Conservation (phyloP, 1,140 invertebrate genomes). For the Zaprionus ghesquierei region DNA sequence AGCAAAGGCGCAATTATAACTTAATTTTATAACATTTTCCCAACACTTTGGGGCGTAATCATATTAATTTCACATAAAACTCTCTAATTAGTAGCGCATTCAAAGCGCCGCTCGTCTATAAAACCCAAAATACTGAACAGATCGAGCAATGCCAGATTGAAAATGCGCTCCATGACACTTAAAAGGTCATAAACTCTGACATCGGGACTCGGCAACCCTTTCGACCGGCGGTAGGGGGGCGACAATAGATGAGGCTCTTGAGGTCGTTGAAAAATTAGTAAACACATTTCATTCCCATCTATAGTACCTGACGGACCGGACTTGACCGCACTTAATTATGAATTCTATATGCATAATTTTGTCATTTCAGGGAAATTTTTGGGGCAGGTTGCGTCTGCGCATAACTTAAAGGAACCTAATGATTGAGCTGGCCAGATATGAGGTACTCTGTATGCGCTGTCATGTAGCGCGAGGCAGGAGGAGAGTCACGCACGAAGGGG, state of each 20-base stretch:
- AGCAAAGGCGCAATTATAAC: slow-evolving; percentile 55
- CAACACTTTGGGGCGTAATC: slow-evolving; percentile 49
- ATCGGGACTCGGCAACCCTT: slow-evolving; percentile 23
- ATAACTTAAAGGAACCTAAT: slow-evolving; percentile 41
- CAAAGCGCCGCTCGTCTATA: slow-evolving; percentile 58
- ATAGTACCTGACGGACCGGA: slow-evolving; percentile 27
- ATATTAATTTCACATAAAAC: slow-evolving; percentile 74
- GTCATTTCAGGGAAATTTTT: slow-evolving; percentile 63
- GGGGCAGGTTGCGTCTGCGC: slow-evolving; percentile 72
- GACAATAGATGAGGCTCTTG: neutral
- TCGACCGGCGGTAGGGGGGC: neutral
- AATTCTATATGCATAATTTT: slow-evolving; percentile 71
- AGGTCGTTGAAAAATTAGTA: slow-evolving; percentile 55
- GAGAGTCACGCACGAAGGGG: neutral
- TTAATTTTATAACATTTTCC: slow-evolving; percentile 54
- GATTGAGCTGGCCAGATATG: slow-evolving; percentile 7
- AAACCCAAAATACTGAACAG: slow-evolving; percentile 19
- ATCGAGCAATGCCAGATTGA: slow-evolving; percentile 48
- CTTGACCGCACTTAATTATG: slow-evolving; percentile 55
- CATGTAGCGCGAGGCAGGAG: slow-evolving; percentile 33
- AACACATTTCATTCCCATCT: slow-evolving; percentile 61
- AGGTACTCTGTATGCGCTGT: slow-evolving; percentile 48
- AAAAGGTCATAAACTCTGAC: slow-evolving; percentile 68
- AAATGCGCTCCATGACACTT: slow-evolving; percentile 63
- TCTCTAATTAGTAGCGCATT: slow-evolving; percentile 69